phyloP scores from a whole-genome alignment of 2,888 invertebrate species.

The Rhimphoctona megacephalus region DNA sequence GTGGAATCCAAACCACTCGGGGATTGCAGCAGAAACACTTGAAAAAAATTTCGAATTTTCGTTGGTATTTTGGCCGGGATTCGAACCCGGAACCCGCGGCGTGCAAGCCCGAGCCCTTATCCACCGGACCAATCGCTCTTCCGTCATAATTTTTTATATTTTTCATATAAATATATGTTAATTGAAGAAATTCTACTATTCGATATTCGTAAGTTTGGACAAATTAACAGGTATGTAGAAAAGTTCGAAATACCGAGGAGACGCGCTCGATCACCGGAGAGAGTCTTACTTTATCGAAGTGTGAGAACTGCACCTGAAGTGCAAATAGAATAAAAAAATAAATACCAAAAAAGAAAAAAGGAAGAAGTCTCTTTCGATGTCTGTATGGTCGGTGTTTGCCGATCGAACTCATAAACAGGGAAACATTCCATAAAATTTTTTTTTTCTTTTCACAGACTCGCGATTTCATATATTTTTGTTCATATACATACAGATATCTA shows the following conservation, averaged over 20 bases:
- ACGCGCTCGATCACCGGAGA: neutral
- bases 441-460: slow-evolving; percentile 42
- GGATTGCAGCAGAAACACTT: too few species aligned
- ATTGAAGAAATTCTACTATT: neutral
- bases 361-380: slow-evolving; percentile 9
- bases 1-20: too few species aligned
- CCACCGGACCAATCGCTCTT: too few species aligned
- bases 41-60: too few species aligned
- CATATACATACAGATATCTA: slow-evolving; percentile 21
- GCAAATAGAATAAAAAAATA: slow-evolving; percentile 70
- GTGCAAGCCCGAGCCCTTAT: too few species aligned
- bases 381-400: slow-evolving; percentile 34
- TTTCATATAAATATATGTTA: neutral
- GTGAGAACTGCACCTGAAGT: slow-evolving; percentile 78
- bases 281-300: slow-evolving; percentile 63
- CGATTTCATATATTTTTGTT: slow-evolving; percentile 31
- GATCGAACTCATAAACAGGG: slow-evolving; percentile 36
- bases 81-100: too few species aligned
- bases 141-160: too few species aligned
- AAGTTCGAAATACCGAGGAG: neutral
- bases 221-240: slow-evolving; percentile 6
- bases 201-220: neutral
- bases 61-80: too few species aligned
- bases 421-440: slow-evolving; percentile 38
- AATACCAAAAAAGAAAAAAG: neutral